Evolutionary conservation across 2,888 invertebrate species (phyloP), one percentile per base, ranked within the genome.

Genomic region (Stictocephala bisonia): DNA sequence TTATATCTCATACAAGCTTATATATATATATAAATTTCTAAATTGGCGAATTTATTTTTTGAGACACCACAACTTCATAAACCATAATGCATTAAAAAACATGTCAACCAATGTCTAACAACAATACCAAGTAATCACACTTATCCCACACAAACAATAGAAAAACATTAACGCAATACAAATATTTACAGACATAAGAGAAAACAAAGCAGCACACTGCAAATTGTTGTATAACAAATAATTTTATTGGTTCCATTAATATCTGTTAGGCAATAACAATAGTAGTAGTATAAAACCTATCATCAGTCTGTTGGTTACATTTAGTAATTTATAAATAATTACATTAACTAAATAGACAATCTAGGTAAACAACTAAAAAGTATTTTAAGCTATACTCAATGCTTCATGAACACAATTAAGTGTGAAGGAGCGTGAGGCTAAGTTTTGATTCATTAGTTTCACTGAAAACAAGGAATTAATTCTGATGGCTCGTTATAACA

Each of bases 311-410:
- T 64, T 22, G 26, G 64, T 64, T 64, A 26, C 64, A 64, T 27
- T 44, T 64, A 64, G 64, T 64, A 64, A 64, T 64, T 64, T 64
- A 64, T 44, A 64, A 60, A 64, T 64, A 64, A 64, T 41, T 64
- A 64, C 64, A 64, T 41, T 29, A 64, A 60, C 56, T 60, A 35
- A 60, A 60, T 18, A 40, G 60, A 60, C 60, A 60, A 20, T 60
- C 64, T 64, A 64, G 27, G 15, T 64, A 41, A 20, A 64, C 13
- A n/a, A 26, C 41, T 27, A 29, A 56, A 56, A 56, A 56, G 31
- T 56, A 56, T 31, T 56, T n/a, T n/a, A n/a, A n/a, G n/a, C n/a
- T n/a, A n/a, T n/a, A 56, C 11, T 29, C 56, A 56, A 56, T 56
- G 24, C 27, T 29, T 56, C 56, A 27, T 7, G 29, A 56, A 56